Percentiles rank a stretch among this genome's conserved stretches.
Evolutionary conservation across 2,797 vertebrate species (phyloP).

Genomic region (Capromys pilorides): DNA sequence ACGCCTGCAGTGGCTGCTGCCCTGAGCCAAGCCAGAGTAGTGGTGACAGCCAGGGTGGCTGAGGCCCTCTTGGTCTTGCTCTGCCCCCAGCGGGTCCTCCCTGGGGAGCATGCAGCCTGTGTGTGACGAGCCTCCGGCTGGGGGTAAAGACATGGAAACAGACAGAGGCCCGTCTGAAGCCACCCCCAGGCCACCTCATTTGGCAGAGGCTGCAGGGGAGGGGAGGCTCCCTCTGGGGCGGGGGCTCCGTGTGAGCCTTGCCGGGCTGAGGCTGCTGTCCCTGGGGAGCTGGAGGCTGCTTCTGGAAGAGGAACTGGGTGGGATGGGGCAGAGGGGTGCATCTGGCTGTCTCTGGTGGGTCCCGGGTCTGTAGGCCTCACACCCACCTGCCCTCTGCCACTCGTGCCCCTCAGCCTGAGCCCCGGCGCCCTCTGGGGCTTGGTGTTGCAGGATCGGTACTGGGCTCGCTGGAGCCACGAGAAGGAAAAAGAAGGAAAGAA

Average conservation of each 20-base stretch:
- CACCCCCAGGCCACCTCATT: accelerated
- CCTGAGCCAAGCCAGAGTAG: background rate
- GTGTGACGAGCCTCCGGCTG: accelerated
- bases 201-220: background rate
- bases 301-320: accelerated
- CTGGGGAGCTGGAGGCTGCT: accelerated
- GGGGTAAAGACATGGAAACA: background rate
- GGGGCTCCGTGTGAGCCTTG: no score
- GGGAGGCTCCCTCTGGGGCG: accelerated
- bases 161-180: background rate
- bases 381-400: no score
- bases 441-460: accelerated
- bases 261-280: no score
- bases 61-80: accelerated
- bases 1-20: background rate
- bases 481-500: background rate
- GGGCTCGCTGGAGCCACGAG: no score
- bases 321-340: no score
- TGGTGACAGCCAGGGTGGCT: accelerated
- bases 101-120: accelerated
- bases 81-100: background rate
- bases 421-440: background rate
- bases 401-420: no score
- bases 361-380: background rate
- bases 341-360: background rate